A percentile compares a stretch with the other conserved stretches of the same genome.
Evolutionary conservation across 64 coral and sea anemone species (phyloP).

Genomic region (Cladopsammia gracilis): DNA sequence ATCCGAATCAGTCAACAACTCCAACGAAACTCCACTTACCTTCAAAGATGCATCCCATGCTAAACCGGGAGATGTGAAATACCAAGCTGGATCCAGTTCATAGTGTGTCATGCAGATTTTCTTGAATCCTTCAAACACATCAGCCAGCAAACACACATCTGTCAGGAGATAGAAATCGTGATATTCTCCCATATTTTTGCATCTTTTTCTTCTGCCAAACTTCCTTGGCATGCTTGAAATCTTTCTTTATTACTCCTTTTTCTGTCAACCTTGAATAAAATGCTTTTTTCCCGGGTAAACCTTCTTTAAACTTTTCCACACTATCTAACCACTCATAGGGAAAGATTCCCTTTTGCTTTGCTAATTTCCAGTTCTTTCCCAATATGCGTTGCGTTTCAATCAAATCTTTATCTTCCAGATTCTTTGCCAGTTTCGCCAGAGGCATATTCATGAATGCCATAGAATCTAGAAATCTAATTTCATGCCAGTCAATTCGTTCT

Average conservation of each 20-base stretch:
- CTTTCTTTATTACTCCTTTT: neutral
- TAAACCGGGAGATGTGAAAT: constrained; percentile 23
- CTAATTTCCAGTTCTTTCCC: neutral
- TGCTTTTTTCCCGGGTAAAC: neutral
- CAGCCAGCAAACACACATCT: neutral
- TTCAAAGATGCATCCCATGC: constrained; percentile 16
- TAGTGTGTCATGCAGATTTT: constrained; percentile 4
- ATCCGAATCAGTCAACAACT: constrained; percentile 10
- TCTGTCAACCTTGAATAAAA: constrained; percentile 5
- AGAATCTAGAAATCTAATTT: neutral
- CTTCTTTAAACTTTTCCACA: neutral
- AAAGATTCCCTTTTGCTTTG: neutral
- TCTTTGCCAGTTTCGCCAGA: no score
- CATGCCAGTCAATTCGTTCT: neutral
- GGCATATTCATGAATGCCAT: no score
- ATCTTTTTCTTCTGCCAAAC: constrained; percentile 4
- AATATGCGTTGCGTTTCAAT: no score
- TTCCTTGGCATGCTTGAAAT: neutral
- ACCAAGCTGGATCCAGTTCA: neutral
- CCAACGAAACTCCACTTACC: neutral
- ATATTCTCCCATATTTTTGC: constrained; percentile 16
- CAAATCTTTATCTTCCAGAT: no score
- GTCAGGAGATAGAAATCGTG: neutral
- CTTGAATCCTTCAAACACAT: constrained; percentile 30
- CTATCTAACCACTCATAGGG: no score